Conservation (phyloP, 2,797 vertebrate species). For the Lutra lutra region DNA sequence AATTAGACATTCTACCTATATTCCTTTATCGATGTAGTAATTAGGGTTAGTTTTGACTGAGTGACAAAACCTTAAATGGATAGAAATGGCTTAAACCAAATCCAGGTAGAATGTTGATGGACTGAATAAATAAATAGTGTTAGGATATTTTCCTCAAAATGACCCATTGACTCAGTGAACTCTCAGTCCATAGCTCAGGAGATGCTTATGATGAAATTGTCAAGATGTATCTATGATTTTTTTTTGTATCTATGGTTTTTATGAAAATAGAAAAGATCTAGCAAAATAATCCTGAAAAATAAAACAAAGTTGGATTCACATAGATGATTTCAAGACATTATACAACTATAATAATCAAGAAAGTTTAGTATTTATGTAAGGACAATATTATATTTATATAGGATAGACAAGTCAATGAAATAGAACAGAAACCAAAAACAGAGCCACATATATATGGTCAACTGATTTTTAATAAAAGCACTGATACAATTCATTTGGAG, state of each 20-base stretch:
- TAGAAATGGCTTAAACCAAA: neutral
- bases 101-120: neutral
- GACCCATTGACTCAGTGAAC: neutral
- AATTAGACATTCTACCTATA: neutral
- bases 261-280: neutral
- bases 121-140: neutral
- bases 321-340: neutral
- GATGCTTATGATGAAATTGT: neutral
- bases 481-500: neutral
- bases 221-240: slow-evolving; percentile 4
- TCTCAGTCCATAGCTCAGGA: neutral
- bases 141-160: neutral
- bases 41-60: neutral
- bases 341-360: neutral
- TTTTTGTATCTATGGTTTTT: slow-evolving; percentile 30
- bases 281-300: neutral
- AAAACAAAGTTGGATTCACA: neutral
- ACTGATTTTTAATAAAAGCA: neutral
- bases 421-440: neutral
- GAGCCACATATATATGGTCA: neutral
- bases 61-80: neutral
- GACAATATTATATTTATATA: neutral
- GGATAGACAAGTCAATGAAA: neutral
- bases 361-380: neutral
- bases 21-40: neutral